Conservation (phyloP, 2,113 vertebrate genomes). For the Hymenochirus boettgeri region DNA sequence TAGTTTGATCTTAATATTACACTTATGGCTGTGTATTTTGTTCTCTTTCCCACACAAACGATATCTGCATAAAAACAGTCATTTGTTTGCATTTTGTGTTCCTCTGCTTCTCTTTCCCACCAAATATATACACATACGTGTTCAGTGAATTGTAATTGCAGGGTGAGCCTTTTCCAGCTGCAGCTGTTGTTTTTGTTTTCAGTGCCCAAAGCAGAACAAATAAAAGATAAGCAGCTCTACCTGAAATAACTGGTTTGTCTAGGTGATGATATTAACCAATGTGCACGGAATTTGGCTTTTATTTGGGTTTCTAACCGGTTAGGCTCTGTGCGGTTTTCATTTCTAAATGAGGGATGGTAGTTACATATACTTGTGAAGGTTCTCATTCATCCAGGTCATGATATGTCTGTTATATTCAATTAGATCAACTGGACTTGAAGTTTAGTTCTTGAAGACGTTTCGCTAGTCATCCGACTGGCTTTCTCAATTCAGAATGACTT, state of each 20-base stretch:
- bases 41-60: conserved; percentile 22
- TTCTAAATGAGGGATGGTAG: too few relatives aligned
- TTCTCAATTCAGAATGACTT: too few relatives aligned
- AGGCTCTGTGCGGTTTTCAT: not conserved
- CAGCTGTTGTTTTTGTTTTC: conserved; percentile 40
- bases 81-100: conserved; percentile 40
- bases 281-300: not conserved
- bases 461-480: too few relatives aligned
- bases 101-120: conserved; percentile 17
- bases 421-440: too few relatives aligned
- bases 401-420: too few relatives aligned
- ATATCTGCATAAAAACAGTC: conserved; percentile 31
- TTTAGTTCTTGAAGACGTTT: too few relatives aligned
- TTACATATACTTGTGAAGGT: too few relatives aligned
- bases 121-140: conserved; percentile 33
- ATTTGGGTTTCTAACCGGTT: not conserved
- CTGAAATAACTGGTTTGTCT: not conserved
- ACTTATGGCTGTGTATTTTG: conserved; percentile 17
- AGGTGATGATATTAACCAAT: not conserved
- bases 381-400: too few relatives aligned
- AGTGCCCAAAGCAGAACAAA: conserved; percentile 8
- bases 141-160: conserved; percentile 35
- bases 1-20: conserved; percentile 15
- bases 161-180: conserved; percentile 25
- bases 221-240: conserved; percentile 5